These are phyloP conservation scores for Amblyteles armatorius DNA, from an alignment of 2,888 invertebrate genomes.

Conservation along the genomic window DNA sequence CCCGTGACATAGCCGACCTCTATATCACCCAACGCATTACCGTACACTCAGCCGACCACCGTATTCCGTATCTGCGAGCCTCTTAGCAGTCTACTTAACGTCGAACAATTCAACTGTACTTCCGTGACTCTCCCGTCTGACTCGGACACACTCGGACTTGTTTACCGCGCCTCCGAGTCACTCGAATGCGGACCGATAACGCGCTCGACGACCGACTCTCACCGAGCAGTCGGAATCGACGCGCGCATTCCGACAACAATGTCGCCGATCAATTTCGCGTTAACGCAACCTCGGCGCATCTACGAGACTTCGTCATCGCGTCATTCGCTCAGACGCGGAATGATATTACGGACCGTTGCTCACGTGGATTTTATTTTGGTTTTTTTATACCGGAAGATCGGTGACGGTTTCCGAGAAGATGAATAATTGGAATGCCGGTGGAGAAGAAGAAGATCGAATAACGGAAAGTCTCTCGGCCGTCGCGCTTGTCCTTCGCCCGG, in stretches of 20 bases:
- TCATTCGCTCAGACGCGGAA: neutral
- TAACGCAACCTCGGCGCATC: neutral
- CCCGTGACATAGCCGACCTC: conserved; percentile 42
- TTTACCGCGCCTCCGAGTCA: conserved; percentile 43
- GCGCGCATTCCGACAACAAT: conserved; percentile 2
- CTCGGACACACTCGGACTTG: conserved; percentile 27
- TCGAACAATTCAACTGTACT: conserved; percentile 18
- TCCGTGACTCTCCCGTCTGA: conserved; percentile 25
- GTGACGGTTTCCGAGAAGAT: neutral
- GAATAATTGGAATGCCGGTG: neutral
- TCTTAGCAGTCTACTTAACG: conserved; percentile 21
- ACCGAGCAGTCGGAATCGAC: neutral
- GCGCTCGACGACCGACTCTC: conserved; percentile 21
- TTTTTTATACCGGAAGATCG: conserved; percentile 13
- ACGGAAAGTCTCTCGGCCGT: neutral
- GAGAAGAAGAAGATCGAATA: neutral
- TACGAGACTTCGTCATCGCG: conserved; percentile 3
- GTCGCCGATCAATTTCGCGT: conserved; percentile 8
- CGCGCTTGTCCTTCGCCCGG: neutral
- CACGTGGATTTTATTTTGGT: too few species aligned
- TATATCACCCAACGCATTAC: conserved; percentile 22
- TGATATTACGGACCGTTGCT: neutral
- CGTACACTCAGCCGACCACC: neutral
- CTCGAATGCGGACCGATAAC: conserved; percentile 41
- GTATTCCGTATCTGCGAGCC: neutral